phyloP scores from a whole-genome alignment of 1,140 invertebrate species.

The Drosophila fuyamai region DNA sequence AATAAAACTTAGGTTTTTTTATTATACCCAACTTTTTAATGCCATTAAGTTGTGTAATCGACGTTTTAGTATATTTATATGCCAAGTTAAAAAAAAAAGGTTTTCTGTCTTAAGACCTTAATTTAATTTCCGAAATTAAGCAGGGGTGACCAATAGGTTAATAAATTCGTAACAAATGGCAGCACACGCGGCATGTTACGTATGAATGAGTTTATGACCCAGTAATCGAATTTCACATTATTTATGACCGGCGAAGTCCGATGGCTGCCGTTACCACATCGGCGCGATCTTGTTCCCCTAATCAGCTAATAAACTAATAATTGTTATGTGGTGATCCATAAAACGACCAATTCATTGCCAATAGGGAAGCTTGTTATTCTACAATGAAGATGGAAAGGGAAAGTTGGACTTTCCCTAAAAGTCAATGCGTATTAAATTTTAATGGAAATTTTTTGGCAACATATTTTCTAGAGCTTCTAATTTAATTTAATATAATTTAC shows the following conservation, averaged over 20 bases:
- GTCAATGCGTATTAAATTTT: no score
- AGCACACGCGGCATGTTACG: constrained; percentile 25
- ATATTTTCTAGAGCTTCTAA: background rate
- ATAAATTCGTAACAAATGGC: constrained; percentile 2
- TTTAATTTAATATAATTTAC: no score
- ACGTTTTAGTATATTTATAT: no score
- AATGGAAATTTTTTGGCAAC: no score
- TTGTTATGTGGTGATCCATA: constrained; percentile 30
- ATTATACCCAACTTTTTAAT: no score
- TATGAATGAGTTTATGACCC: constrained; percentile 25
- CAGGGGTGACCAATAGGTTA: background rate
- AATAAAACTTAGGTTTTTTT: no score
- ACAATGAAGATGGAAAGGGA: constrained; percentile 14
- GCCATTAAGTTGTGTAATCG: no score
- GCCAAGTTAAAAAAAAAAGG: no score
- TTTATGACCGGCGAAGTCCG: constrained; percentile 49
- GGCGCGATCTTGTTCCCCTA: constrained; percentile 21
- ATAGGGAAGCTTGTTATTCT: background rate
- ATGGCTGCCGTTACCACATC: constrained; percentile 32
- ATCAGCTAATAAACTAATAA: constrained; percentile 44
- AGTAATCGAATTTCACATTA: constrained; percentile 49
- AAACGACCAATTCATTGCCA: constrained; percentile 29
- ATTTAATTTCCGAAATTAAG: background rate
- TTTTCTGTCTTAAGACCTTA: no score
- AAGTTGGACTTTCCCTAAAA: constrained; percentile 5